Evolutionary conservation across 2,888 invertebrate genomes (phyloP).

Genomic region (Trissoscelio sp.): DNA sequence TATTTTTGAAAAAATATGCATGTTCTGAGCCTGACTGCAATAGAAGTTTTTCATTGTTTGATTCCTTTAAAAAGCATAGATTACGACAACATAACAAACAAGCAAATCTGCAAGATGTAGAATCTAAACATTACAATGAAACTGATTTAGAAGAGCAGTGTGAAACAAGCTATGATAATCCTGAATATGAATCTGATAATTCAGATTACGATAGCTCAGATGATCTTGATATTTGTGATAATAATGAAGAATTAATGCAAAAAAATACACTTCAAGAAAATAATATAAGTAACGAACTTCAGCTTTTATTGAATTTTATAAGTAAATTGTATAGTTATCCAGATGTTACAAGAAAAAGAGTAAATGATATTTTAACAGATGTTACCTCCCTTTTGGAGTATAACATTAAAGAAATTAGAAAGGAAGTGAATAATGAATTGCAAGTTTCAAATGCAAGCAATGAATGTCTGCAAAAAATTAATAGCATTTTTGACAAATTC

Average conservation of each 20-base stretch:
- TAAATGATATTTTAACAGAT: neutral
- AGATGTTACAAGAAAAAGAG: neutral
- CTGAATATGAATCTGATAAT: too few relatives aligned
- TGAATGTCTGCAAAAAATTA: neutral
- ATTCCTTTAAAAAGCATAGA: conserved; percentile 15
- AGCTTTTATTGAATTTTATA: neutral
- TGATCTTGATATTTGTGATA: too few relatives aligned
- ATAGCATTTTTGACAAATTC: conserved; percentile 6
- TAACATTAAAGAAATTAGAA: neutral
- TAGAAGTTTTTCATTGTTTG: neutral
- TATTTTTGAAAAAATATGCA: neutral
- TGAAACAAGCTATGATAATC: too few relatives aligned
- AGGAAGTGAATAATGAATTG: neutral
- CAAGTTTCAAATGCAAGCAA: neutral
- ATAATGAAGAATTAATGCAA: too few relatives aligned
- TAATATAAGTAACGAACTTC: too few relatives aligned
- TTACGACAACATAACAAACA: neutral
- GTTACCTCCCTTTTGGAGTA: neutral
- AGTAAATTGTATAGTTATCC: conserved; percentile 3
- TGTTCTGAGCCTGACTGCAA: conserved; percentile 2
- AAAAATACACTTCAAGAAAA: too few relatives aligned
- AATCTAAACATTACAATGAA: too few relatives aligned
- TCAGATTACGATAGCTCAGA: too few relatives aligned
- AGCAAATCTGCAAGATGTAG: neutral
- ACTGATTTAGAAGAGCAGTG: too few relatives aligned